Evolutionary conservation across 2,113 vertebrate genomes (phyloP).

Genomic region (Brachypteracias leptosomus): DNA sequence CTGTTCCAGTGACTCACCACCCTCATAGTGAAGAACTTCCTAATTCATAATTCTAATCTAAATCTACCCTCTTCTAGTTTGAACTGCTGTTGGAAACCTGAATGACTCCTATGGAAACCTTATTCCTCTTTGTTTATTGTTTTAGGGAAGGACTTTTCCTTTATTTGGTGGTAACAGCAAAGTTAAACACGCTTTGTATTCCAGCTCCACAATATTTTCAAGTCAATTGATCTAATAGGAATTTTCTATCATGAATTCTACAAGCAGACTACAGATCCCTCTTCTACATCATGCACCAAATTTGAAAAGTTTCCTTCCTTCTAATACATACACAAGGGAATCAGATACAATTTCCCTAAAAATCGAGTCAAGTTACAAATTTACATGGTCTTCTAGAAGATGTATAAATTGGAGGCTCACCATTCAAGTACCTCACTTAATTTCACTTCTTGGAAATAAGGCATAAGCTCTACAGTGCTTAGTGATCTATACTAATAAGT

Average conservation of each 20-base stretch:
- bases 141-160: neutral
- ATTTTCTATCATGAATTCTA: neutral
- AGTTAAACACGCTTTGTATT: neutral
- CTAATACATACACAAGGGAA: neutral
- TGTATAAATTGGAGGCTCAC: neutral
- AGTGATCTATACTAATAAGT: neutral
- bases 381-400: neutral
- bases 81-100: neutral
- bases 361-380: neutral
- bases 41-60: no score
- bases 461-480: neutral
- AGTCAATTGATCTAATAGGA: neutral
- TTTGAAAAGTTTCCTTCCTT: neutral
- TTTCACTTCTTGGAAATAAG: neutral
- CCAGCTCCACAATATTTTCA: neutral
- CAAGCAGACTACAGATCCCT: neutral
- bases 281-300: neutral
- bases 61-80: no score
- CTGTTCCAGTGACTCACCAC: no score
- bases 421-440: neutral
- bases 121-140: neutral
- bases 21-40: no score
- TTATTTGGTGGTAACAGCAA: neutral
- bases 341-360: neutral
- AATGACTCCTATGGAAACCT: neutral